phyloP scores from a whole-genome alignment of 2,888 invertebrate species.

The Dolichopus griseipennis region DNA sequence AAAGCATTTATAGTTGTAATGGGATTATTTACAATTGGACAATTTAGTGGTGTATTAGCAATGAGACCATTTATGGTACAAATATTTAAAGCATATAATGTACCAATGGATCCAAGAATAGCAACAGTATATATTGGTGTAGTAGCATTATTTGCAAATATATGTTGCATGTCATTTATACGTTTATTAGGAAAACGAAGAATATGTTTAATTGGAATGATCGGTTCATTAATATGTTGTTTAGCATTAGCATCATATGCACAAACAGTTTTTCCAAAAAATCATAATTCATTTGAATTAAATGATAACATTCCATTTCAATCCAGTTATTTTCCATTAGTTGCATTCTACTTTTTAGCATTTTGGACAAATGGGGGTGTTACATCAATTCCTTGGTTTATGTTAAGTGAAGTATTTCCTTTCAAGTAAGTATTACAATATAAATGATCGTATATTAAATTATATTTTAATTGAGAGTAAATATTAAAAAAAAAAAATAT shows the following conservation, averaged over 20 bases:
- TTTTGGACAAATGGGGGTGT: slow-evolving; percentile 29
- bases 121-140: slow-evolving; percentile 48
- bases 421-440: slow-evolving; percentile 44
- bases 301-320: slow-evolving; percentile 15
- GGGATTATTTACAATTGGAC: slow-evolving; percentile 48
- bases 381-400: slow-evolving; percentile 48
- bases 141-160: slow-evolving; percentile 43
- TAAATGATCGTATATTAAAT: no score
- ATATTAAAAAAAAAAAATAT: no score
- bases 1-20: slow-evolving; percentile 47
- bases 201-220: slow-evolving; percentile 43
- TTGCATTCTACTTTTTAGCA: slow-evolving; percentile 21
- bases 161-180: slow-evolving; percentile 42
- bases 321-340: slow-evolving; percentile 32
- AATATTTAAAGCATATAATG: slow-evolving; percentile 41
- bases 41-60: slow-evolving; percentile 46
- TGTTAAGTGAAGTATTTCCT: slow-evolving; percentile 51
- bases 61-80: slow-evolving; percentile 51
- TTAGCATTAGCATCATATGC: slow-evolving; percentile 45
- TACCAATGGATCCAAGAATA: slow-evolving; percentile 40
- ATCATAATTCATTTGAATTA: slow-evolving; percentile 45
- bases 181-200: slow-evolving; percentile 46
- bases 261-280: slow-evolving; percentile 33
- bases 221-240: slow-evolving; percentile 42
- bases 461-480: no score